These are phyloP conservation scores for Macropis europaea DNA, from an alignment of 2,888 invertebrate genomes.

Conservation along the genomic window DNA sequence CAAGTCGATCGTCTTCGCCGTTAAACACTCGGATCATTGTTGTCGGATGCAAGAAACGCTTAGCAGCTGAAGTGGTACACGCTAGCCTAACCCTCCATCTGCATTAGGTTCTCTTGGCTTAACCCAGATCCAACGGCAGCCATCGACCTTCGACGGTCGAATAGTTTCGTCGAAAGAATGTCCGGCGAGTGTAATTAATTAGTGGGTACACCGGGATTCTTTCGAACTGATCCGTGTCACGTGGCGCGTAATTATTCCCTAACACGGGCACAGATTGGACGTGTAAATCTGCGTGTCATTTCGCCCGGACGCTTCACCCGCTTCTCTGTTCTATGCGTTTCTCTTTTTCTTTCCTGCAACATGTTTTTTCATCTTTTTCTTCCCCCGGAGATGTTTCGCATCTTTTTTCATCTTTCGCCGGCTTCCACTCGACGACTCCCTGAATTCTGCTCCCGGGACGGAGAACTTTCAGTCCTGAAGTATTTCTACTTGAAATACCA, in stretches of 20 bases:
- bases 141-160: neutral
- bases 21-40: neutral
- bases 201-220: neutral
- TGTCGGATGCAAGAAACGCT: slow-evolving; percentile 16
- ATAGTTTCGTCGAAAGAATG: slow-evolving; percentile 8
- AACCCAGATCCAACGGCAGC: neutral
- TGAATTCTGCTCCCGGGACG: neutral
- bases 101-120: neutral
- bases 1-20: neutral
- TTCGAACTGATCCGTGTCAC: neutral
- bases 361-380: no score
- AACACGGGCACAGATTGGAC: no score
- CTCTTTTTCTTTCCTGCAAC: neutral
- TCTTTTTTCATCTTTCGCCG: neutral
- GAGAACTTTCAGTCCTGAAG: slow-evolving; percentile 16
- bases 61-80: neutral
- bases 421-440: no score
- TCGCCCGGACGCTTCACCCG: no score
- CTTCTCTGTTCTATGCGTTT: neutral
- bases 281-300: neutral
- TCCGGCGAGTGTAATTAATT: slow-evolving; percentile 13
- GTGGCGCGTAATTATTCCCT: neutral
- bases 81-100: neutral
- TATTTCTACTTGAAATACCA: slow-evolving; percentile 34
- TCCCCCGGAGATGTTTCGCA: neutral